phyloP scores from a whole-genome alignment of 1,140 invertebrate genomes.

The Micrasema longulum region DNA sequence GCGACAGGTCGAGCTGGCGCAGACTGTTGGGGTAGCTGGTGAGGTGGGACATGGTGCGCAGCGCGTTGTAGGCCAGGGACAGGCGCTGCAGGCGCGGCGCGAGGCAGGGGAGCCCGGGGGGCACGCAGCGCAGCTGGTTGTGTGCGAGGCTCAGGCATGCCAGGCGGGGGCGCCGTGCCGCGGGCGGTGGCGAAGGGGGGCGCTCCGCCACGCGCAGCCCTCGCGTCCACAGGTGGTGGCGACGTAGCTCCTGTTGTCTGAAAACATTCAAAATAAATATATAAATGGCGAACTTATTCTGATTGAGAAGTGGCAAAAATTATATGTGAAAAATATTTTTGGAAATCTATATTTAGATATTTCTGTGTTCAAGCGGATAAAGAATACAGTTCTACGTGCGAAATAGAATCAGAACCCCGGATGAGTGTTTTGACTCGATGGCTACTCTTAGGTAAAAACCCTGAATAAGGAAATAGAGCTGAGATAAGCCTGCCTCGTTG shows the following conservation, averaged over 20 bases:
- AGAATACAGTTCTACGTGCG: too few species aligned
- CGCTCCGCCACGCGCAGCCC: slow-evolving; percentile 78
- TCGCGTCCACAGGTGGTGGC: slow-evolving; percentile 80
- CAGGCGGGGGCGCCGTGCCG: slow-evolving; percentile 69
- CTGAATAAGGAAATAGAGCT: too few species aligned
- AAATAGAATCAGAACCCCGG: too few species aligned
- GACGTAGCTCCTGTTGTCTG: slow-evolving; percentile 69
- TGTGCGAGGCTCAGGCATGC: slow-evolving; percentile 88
- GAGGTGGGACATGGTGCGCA: slow-evolving; percentile 87
- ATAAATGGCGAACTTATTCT: too few species aligned
- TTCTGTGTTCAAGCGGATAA: too few species aligned
- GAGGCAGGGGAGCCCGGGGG: slow-evolving; percentile 88
- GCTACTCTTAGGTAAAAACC: too few species aligned
- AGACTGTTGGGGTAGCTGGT: slow-evolving; percentile 89
- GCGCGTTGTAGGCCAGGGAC: slow-evolving; percentile 91
- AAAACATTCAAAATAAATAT: background rate
- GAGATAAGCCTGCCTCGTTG: too few species aligned
- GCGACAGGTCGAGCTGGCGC: slow-evolving; percentile 92
- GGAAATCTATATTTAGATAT: too few species aligned
- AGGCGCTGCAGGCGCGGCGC: slow-evolving; percentile 87
- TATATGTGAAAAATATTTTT: too few species aligned
- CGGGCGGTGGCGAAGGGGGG: slow-evolving; percentile 63
- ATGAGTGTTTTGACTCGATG: too few species aligned
- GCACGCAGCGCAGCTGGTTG: slow-evolving; percentile 90
- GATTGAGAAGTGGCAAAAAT: too few species aligned